Percentiles rank a stretch among this genome's conserved stretches.
Conservation (phyloP, 2,888 invertebrate species). For the Sphinx pinastri region DNA sequence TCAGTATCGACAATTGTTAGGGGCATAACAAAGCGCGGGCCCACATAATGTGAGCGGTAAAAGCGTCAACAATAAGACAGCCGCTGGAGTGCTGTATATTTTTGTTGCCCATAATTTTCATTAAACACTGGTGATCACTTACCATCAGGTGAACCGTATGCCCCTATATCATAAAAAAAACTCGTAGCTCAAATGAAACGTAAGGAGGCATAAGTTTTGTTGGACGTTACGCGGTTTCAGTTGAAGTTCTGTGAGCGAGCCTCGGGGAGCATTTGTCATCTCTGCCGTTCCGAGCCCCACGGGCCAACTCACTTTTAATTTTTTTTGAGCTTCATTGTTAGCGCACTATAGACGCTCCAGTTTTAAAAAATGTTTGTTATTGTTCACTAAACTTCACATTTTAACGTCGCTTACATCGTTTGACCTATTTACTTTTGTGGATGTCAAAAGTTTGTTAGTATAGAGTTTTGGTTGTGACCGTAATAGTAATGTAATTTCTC, state of each 20-base stretch:
- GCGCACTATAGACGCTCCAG: constrained; percentile 18
- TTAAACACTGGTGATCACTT: too few species aligned
- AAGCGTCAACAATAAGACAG: constrained; percentile 43
- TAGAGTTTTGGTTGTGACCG: not conserved
- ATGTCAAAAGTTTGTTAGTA: not conserved
- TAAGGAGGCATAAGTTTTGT: constrained; percentile 57
- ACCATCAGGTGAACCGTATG: too few species aligned
- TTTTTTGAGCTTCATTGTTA: constrained; percentile 21
- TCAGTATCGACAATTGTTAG: constrained; percentile 28
- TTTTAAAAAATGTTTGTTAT: constrained; percentile 16
- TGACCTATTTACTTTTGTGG: not conserved
- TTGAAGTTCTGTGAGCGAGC: constrained; percentile 51
- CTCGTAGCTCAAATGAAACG: constrained; percentile 56
- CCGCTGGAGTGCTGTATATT: constrained; percentile 34
- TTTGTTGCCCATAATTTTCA: constrained; percentile 56
- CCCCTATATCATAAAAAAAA: too few species aligned
- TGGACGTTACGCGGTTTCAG: constrained; percentile 52
- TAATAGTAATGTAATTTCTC: not conserved
- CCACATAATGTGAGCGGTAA: constrained; percentile 32
- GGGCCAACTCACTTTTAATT: constrained; percentile 22
- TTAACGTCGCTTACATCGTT: not conserved
- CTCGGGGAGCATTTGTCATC: constrained; percentile 63
- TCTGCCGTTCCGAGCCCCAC: constrained; percentile 28
- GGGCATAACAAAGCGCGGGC: constrained; percentile 29
- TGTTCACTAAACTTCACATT: not conserved